Conservation (phyloP, 2,888 invertebrate species). For the Euspilapteryx auroguttella region DNA sequence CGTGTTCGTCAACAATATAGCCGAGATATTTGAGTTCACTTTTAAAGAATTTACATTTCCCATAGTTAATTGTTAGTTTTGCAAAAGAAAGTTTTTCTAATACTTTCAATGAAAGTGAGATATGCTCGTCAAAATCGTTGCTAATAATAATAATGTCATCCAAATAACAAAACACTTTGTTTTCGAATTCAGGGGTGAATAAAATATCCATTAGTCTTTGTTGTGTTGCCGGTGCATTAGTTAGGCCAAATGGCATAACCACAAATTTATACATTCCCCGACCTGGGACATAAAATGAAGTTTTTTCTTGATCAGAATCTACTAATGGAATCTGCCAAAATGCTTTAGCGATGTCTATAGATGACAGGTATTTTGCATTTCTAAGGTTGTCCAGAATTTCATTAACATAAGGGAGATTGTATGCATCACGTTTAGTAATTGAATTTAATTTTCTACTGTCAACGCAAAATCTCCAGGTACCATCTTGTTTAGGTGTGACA, state of each 20-base stretch:
- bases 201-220: slow-evolving; percentile 11
- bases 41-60: slow-evolving; percentile 7
- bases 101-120: slow-evolving; percentile 8
- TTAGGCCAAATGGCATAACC: slow-evolving; percentile 6
- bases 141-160: slow-evolving; percentile 11
- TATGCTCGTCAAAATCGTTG: slow-evolving; percentile 10
- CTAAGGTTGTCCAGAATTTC: slow-evolving; percentile 7
- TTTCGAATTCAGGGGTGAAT: slow-evolving; percentile 10
- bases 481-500: slow-evolving; percentile 6
- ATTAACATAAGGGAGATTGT: background rate
- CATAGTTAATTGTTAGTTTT: slow-evolving; percentile 10
- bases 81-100: slow-evolving; percentile 9
- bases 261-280: slow-evolving; percentile 1
- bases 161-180: slow-evolving; percentile 9
- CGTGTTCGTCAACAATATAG: slow-evolving; percentile 10
- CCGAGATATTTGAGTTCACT: slow-evolving; percentile 5
- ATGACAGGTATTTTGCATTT: slow-evolving; percentile 7
- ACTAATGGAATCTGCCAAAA: slow-evolving; percentile 5
- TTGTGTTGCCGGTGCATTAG: slow-evolving; percentile 13
- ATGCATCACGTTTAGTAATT: background rate
- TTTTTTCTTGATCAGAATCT: slow-evolving; percentile 7
- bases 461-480: slow-evolving; percentile 8
- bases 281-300: slow-evolving; percentile 7
- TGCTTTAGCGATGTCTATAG: background rate
- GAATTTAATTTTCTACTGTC: slow-evolving; percentile 6